Conservation (phyloP, 92 coral and sea anemone species). For the Bergia puertoricense region DNA sequence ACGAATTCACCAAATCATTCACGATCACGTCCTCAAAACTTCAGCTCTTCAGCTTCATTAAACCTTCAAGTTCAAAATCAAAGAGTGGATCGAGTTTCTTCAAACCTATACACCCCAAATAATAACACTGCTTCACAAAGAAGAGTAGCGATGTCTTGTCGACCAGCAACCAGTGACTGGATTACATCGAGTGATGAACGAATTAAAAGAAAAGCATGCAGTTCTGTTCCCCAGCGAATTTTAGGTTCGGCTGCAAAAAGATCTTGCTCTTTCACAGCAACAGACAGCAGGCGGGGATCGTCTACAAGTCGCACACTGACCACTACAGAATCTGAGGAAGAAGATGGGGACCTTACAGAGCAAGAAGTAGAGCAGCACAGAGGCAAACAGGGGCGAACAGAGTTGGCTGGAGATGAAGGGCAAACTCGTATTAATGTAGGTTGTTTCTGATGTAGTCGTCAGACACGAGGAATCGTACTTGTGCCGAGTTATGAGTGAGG, state of each 20-base stretch:
- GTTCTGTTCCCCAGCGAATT: conserved; percentile 15
- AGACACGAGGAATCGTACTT: too few relatives aligned
- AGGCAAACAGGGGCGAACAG: conserved; percentile 19
- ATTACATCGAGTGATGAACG: neutral
- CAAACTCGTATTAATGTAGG: conserved; percentile 29
- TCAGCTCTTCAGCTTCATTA: neutral
- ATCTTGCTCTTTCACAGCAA: neutral
- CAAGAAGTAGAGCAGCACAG: conserved; percentile 15
- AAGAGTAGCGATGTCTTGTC: conserved; percentile 1
- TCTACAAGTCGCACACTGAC: conserved; percentile 35
- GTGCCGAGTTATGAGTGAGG: too few relatives aligned
- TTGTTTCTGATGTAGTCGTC: too few relatives aligned
- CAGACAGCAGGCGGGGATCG: neutral
- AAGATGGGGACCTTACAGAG: conserved; percentile 13
- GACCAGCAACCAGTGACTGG: neutral
- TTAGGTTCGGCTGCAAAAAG: conserved; percentile 21
- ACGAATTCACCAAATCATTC: neutral
- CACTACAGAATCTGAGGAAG: conserved; percentile 33
- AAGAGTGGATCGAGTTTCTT: conserved; percentile 6
- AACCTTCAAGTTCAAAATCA: neutral
- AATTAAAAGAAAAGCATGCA: conserved; percentile 10
- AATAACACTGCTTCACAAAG: conserved; percentile 7
- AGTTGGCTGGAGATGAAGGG: conserved; percentile 36
- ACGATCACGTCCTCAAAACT: conserved; percentile 6
- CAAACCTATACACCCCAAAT: conserved; percentile 23